Evolutionary conservation across 2,113 vertebrate species (phyloP).

Genomic region (Circaetus cinerascens): DNA sequence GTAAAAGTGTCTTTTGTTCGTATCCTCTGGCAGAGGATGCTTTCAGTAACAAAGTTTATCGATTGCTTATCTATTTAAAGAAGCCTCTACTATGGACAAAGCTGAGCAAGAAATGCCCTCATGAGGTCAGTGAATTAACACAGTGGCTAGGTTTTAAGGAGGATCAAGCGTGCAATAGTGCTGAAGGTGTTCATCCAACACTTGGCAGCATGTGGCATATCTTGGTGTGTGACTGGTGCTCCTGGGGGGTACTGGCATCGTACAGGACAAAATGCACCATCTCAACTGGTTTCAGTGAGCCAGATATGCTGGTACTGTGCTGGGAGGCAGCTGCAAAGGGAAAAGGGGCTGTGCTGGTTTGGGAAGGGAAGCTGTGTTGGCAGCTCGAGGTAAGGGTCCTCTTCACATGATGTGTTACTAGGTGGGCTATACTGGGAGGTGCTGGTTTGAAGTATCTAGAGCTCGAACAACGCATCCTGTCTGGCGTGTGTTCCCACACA

Average conservation of each 20-base stretch:
- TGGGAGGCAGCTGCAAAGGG: background rate
- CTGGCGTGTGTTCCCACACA: background rate
- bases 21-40: background rate
- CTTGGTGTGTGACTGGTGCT: background rate
- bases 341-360: background rate
- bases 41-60: background rate
- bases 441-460: background rate
- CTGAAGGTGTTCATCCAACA: background rate
- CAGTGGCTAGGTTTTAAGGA: background rate
- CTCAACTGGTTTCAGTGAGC: background rate
- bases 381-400: background rate
- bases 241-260: background rate
- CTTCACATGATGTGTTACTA: background rate
- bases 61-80: conserved; percentile 48
- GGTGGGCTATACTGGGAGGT: background rate
- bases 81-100: background rate
- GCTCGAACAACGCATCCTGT: background rate
- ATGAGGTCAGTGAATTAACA: background rate
- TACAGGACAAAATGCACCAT: background rate
- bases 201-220: background rate
- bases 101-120: conserved; percentile 38
- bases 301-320: background rate
- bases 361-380: background rate
- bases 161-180: background rate
- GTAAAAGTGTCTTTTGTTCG: background rate